A percentile compares a stretch with the other conserved stretches of the same genome.
Evolutionary conservation across 2,113 vertebrate genomes (phyloP).

Genomic region (Ictalurus punctatus): DNA sequence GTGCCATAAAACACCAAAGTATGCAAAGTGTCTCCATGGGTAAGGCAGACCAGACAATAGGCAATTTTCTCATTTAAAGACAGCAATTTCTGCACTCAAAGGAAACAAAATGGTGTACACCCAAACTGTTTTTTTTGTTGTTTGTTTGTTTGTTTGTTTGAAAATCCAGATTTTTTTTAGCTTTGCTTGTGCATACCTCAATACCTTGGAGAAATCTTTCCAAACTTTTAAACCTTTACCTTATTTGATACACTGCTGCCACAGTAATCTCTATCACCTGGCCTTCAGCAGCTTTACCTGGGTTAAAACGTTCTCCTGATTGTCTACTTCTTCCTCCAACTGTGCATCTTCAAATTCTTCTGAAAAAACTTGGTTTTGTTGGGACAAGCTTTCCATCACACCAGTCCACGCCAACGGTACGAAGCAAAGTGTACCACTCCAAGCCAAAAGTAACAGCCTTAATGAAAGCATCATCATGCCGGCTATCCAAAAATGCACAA

Average conservation of each 20-base stretch:
- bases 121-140: neutral
- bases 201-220: neutral
- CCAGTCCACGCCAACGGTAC: conserved; percentile 4
- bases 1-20: neutral
- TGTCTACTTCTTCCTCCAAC: conserved; percentile 82
- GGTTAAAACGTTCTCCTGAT: conserved; percentile 84
- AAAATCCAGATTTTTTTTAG: too few relatives aligned
- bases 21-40: neutral
- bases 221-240: neutral
- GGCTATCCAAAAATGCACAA: neutral
- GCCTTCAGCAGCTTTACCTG: conserved; percentile 70
- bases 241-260: neutral
- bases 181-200: neutral
- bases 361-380: conserved; percentile 26
- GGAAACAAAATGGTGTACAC: neutral
- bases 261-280: neutral
- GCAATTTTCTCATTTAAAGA: neutral
- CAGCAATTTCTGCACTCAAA: neutral
- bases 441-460: conserved; percentile 11
- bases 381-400: neutral
- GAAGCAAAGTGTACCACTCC: conserved; percentile 22
- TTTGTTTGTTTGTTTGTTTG: neutral
- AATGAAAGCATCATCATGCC: conserved; percentile 33
- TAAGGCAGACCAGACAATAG: neutral
- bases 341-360: conserved; percentile 40